Evolutionary conservation across 2,797 vertebrate species (phyloP).

Genomic region (Platyrinchus mystaceus): DNA sequence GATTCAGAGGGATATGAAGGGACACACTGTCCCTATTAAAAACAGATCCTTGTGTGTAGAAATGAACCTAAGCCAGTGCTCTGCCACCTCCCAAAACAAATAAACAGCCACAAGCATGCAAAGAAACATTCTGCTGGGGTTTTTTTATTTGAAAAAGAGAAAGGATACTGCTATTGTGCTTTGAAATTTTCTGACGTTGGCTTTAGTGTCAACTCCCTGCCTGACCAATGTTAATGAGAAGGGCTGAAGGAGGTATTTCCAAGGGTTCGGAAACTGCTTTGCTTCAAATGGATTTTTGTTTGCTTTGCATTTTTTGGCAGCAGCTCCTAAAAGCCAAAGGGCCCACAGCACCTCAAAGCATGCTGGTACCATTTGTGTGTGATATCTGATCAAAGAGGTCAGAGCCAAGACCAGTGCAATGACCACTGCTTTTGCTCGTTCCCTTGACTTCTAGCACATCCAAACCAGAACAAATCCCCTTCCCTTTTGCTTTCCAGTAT

Average conservation of each 20-base stretch:
- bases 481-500: background rate
- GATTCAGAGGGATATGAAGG: background rate
- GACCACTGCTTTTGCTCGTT: background rate
- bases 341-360: background rate
- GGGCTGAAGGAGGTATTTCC: background rate
- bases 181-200: background rate
- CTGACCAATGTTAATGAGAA: background rate
- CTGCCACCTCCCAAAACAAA: background rate
- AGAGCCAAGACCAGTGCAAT: background rate
- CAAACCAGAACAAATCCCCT: background rate
- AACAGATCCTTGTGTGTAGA: background rate
- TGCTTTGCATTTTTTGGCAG: background rate
- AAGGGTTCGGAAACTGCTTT: background rate
- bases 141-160: background rate
- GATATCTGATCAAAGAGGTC: background rate
- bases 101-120: background rate
- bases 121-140: background rate
- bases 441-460: background rate
- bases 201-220: background rate
- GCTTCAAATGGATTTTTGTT: background rate
- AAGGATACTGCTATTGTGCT: background rate
- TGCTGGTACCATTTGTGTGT: background rate
- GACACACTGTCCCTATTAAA: accelerated
- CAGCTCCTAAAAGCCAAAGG: background rate
- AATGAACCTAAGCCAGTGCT: background rate